Base-by-base conservation (phyloP, 2,113 vertebrate species). In the Siniperca chuatsi region DNA sequence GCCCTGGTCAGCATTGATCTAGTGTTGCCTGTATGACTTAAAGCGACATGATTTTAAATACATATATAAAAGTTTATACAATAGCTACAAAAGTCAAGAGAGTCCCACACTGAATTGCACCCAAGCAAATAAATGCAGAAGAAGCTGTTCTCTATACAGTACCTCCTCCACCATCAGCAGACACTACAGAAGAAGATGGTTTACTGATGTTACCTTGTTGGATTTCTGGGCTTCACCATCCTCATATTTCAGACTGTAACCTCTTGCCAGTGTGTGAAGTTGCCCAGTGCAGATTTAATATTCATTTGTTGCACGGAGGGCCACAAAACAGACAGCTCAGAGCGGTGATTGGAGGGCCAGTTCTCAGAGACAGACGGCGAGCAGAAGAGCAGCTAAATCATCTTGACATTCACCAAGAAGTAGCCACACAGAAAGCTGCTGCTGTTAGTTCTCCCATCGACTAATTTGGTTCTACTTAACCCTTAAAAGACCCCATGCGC, bases 381-480 rank as follows among this genome's bases (percentile, higher is more conserved):
- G 90, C 82, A 89, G 89, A 90, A 88, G 91, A 92, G 90, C 91
- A 85, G 86, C 90, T 95, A 95, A 94, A 94, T 93, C 93, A 93
- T 93, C 90, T 94, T 91, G 92, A 94, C 92, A 93, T 95, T 95
- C 90, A 90, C 85, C 87, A 76, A 93, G 90, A 93, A 91, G 90
- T 90, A 91, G 92, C 89, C 89, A 86, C 89, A 88, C 87, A 92
- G 90, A 93, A 92, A 91, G 89, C 90, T 72, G 91, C 89, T 90
- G 91, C 89, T 87, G 89, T 88, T 92, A 86, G 89, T 89, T 84
- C 92, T 89, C 88, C 89, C 87, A 81, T 93, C 90, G 74, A 91
- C 93, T 95, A 92, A 94, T 95, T 95, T 89, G 91, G 91, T 95
- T 94, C 92, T 94, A 87, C 90, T 95, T 95, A 94, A 94, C 92